Evolutionary conservation across 2,888 invertebrate species (phyloP).

Genomic region (Orchesella flavescens): DNA sequence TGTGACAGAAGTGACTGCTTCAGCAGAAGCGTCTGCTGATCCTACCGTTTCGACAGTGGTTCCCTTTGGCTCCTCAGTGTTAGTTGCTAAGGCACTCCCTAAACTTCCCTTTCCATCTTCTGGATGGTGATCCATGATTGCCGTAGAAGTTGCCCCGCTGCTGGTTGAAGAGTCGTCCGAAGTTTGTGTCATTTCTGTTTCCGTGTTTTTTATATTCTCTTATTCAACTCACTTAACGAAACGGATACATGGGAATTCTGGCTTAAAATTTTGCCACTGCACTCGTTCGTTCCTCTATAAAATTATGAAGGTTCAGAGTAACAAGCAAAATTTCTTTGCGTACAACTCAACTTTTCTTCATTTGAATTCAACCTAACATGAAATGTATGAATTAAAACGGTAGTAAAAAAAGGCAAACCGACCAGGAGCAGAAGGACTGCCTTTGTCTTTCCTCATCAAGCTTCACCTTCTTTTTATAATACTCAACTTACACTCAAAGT

Average conservation of each 20-base stretch:
- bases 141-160: background rate
- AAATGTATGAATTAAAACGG: conserved; percentile 42
- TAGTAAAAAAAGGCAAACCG: background rate
- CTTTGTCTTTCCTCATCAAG: background rate
- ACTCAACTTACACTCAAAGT: no score
- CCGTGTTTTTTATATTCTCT: no score
- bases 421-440: background rate
- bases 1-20: no score
- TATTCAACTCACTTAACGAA: no score
- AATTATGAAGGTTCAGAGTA: no score
- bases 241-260: no score
- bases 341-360: background rate
- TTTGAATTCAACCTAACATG: conserved; percentile 34
- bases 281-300: background rate
- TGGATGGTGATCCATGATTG: conserved; percentile 18
- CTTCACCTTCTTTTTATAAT: conserved; percentile 10
- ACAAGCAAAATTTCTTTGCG: conserved; percentile 7
- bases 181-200: conserved; percentile 38
- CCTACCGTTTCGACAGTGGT: background rate
- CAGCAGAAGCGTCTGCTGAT: background rate
- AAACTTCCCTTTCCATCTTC: conserved; percentile 4
- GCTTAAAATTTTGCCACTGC: background rate
- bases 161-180: conserved; percentile 33
- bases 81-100: background rate
- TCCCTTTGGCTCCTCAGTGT: conserved; percentile 5